Percentiles rank a stretch among this genome's conserved stretches.
Conservation (phyloP, 2,797 vertebrate genomes). For the Eulemur rubriventer region DNA sequence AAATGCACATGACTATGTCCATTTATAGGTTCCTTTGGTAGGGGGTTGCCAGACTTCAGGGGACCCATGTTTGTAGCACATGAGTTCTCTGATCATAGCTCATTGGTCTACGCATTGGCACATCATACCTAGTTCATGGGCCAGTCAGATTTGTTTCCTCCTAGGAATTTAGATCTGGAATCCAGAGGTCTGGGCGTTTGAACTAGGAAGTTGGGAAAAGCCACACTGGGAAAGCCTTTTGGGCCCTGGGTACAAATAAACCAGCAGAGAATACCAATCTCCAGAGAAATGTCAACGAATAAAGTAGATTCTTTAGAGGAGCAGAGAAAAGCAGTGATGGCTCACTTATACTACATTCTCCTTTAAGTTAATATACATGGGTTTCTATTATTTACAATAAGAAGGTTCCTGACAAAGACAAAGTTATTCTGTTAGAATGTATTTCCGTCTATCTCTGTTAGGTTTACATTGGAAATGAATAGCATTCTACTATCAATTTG, state of each 20-base stretch:
- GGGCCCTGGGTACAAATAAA: not conserved
- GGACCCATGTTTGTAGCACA: not conserved
- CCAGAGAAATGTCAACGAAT: not conserved
- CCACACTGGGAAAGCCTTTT: not conserved
- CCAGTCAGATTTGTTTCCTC: not conserved
- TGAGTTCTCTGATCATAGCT: not conserved
- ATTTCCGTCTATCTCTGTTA: not conserved
- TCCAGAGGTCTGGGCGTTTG: not conserved
- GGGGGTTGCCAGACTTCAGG: not conserved
- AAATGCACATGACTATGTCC: not conserved
- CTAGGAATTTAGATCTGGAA: not conserved
- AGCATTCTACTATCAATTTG: not conserved
- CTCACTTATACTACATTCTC: not conserved
- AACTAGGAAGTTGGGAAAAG: not conserved
- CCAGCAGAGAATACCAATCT: not conserved
- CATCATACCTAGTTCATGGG: not conserved
- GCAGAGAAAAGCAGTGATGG: not conserved
- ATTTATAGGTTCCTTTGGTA: not conserved
- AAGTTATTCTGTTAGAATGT: not conserved
- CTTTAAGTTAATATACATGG: not conserved
- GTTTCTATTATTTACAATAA: not conserved
- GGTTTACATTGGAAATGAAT: not conserved
- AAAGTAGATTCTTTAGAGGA: not conserved
- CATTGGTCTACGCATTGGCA: not conserved
- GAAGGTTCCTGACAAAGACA: slow-evolving; percentile 8